Evolutionary conservation across 2,797 vertebrate species (phyloP), one percentile per base, ranked within the genome.

Genomic region (Neosilurus hyrtlii): DNA sequence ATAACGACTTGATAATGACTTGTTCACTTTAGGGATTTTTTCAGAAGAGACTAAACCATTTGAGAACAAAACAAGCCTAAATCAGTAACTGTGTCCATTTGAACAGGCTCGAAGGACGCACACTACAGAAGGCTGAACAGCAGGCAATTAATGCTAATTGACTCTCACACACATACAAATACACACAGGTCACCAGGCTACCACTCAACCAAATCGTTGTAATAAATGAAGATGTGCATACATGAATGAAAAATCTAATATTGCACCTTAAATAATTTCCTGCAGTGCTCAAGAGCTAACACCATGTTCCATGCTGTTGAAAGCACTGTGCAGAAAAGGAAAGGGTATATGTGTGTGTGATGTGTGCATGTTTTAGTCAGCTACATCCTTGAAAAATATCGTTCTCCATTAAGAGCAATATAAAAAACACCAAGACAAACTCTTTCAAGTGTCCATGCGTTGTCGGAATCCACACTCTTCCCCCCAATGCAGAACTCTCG

Each of bases 271-370:
- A 78, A 63, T 51, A 1, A 51, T 63, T 24, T 73, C 80, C 57
- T 52, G 43, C 43, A 73, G 57, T 49, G 37, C 37, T 59, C 89
- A 90, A 84, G 85, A 86, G 88, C 89, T 91, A 89, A 91, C 88
- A 84, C 67, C 10, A 0, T 37, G 37, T 26, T 43, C 18, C 62
- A 43, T 14, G 15, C 61, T 59, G 52, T 35, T 79, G 26, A 59
- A 74, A 6, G 30, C 6, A 59, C 59, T 59, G 30, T 30, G 51
- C 26, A 18, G 56, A 30, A 61, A n/a, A 51, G 9, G 49, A 57
- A n/a, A 4, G 59, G 12, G 70, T 74, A 9, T 57, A 83, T 82
- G 80, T 37, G 26, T 37, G 26, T 80, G 4, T 22, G 12, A 51
- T 43, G 43, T 43, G 22, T 51, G 59, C 1, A 26, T 63, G 61